These are phyloP conservation scores for Leptopilina syphax DNA, from an alignment of 2,888 invertebrate species.

Conservation along the genomic window DNA sequence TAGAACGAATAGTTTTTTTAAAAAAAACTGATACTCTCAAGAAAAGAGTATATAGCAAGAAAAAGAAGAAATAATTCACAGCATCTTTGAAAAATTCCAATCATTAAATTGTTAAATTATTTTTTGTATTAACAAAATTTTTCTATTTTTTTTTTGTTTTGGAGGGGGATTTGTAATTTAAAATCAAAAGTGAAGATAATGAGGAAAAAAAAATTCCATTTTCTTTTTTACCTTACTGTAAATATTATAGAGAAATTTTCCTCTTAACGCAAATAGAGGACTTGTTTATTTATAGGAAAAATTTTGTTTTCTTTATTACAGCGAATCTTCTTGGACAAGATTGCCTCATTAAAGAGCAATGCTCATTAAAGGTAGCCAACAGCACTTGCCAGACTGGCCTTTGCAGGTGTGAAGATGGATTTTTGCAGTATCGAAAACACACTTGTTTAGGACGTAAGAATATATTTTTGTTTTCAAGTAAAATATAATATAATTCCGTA, in stretches of 20 bases:
- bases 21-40: no score
- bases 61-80: no score
- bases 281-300: constrained; percentile 28
- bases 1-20: no score
- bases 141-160: no score
- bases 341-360: constrained; percentile 90
- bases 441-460: constrained; percentile 94
- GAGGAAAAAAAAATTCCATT: no score
- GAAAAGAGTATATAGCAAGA: no score
- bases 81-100: no score
- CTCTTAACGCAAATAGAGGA: neutral
- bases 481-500: no score
- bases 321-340: constrained; percentile 91
- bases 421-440: constrained; percentile 91
- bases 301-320: constrained; percentile 76
- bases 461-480: neutral
- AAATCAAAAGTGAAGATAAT: no score
- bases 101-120: no score
- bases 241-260: neutral
- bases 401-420: constrained; percentile 90
- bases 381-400: constrained; percentile 90
- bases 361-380: constrained; percentile 91
- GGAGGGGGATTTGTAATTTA: no score
- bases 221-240: neutral
- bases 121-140: no score